A percentile compares a stretch with the other conserved stretches of the same genome.
Conservation (phyloP, 2,113 vertebrate genomes). For the Carlito syrichta region DNA sequence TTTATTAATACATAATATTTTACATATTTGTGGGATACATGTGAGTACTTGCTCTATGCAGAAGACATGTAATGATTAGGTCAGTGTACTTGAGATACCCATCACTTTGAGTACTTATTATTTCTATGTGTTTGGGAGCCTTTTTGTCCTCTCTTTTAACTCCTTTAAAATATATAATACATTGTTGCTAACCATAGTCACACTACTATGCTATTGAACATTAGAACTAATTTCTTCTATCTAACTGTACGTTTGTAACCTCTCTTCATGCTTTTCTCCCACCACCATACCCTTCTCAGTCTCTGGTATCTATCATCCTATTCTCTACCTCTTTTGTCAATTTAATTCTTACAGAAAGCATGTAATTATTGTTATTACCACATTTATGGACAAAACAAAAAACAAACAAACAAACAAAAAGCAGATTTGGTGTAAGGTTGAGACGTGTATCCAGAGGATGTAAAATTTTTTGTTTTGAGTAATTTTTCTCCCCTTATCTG, state of each 20-base stretch:
- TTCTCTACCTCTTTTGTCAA: background rate
- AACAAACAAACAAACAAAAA: too few relatives aligned
- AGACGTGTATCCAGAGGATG: background rate
- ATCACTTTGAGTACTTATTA: background rate
- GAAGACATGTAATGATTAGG: background rate
- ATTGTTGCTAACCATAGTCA: background rate
- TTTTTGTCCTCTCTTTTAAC: background rate
- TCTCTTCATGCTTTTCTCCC: background rate
- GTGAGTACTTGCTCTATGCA: background rate
- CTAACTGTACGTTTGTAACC: background rate
- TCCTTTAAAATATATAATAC: background rate
- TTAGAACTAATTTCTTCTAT: background rate
- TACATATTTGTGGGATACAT: background rate
- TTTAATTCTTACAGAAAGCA: background rate
- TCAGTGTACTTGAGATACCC: background rate
- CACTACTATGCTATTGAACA: background rate
- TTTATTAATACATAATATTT: background rate
- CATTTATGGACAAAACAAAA: too few relatives aligned
- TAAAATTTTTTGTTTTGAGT: background rate
- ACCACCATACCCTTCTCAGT: background rate
- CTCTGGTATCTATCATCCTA: background rate
- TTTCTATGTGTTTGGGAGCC: background rate
- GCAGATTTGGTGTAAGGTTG: background rate
- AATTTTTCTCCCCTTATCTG: background rate
- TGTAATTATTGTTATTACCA: accelerated